A percentile compares a stretch with the other conserved stretches of the same genome.
Conservation (phyloP, 1,140 invertebrate species). For the Bombus polaris region DNA sequence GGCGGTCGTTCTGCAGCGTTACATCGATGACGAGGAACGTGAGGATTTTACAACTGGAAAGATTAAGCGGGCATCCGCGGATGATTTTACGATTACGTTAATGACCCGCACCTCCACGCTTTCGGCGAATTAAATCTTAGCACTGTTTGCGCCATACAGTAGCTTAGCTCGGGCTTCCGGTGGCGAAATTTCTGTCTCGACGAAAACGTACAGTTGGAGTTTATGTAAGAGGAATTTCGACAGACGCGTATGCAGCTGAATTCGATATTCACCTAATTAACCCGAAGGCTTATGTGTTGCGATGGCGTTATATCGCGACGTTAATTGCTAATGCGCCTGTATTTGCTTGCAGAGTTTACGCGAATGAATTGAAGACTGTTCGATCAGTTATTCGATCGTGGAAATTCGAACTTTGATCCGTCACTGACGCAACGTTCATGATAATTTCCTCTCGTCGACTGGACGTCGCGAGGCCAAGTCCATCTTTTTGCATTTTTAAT, state of each 20-base stretch:
- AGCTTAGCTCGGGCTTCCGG: neutral
- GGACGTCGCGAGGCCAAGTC: neutral
- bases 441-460: neutral
- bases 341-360: neutral
- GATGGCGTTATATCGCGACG: neutral
- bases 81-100: constrained; percentile 29
- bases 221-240: constrained; percentile 35
- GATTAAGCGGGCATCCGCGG: neutral
- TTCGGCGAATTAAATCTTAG: constrained; percentile 23
- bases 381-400: neutral
- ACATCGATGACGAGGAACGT: constrained; percentile 2
- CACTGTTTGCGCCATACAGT: neutral
- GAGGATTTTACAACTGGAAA: constrained; percentile 1
- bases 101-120: neutral
- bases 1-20: neutral
- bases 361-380: neutral
- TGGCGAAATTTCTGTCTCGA: constrained; percentile 3
- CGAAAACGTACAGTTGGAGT: neutral
- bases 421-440: neutral
- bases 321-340: constrained; percentile 6
- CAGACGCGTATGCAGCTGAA: neutral
- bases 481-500: neutral
- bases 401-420: neutral
- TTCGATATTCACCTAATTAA: constrained; percentile 37
- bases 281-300: constrained; percentile 1